These are phyloP conservation scores for Scytalopus superciliaris DNA, from an alignment of 2,113 vertebrate genomes.

Conservation along the genomic window DNA sequence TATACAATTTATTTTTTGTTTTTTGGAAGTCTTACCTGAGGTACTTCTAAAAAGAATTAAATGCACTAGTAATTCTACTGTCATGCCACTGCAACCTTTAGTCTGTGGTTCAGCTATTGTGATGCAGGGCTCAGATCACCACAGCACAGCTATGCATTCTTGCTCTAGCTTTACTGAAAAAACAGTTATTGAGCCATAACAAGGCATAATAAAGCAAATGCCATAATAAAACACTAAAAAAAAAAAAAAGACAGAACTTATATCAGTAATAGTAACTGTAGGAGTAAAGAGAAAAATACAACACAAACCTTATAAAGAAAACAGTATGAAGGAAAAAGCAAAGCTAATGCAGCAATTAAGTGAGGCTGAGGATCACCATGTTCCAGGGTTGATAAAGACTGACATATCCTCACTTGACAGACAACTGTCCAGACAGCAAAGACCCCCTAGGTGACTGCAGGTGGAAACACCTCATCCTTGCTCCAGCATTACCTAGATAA, in stretches of 20 bases:
- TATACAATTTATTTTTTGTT: background rate
- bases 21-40: background rate
- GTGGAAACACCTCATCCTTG: background rate
- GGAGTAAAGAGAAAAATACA: background rate
- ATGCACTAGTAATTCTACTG: background rate
- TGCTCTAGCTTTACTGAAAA: background rate
- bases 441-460: background rate
- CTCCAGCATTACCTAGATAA: background rate
- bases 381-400: background rate
- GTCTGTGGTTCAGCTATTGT: background rate
- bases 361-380: background rate
- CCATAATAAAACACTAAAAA: background rate
- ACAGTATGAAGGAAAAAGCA: background rate
- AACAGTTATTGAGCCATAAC: background rate
- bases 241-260: background rate
- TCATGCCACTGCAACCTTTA: background rate
- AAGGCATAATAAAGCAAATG: background rate
- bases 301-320: background rate
- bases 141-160: background rate
- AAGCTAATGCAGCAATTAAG: background rate
- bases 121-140: background rate
- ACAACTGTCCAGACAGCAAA: background rate
- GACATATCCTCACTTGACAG: background rate
- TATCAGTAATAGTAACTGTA: background rate
- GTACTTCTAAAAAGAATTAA: background rate